Base-by-base conservation (phyloP, 2,888 invertebrate genomes). In the Ormyrus thymus region DNA sequence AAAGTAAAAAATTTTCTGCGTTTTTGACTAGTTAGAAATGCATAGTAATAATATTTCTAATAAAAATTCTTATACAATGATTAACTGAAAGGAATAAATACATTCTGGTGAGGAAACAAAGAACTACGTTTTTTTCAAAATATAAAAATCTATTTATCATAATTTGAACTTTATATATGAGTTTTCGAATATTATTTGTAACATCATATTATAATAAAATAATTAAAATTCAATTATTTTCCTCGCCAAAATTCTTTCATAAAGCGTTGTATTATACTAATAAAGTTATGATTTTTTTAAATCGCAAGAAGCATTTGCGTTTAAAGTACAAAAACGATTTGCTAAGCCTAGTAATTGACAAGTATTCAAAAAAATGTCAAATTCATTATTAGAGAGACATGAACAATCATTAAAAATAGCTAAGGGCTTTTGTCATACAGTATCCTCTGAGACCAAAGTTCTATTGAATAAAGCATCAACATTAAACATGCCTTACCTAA, bases 391-490 rank as follows among this genome's bases (percentile, higher is more conserved):
- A 76, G 64, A 75, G 56, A 76, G 71, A 66, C 71, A n/a, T 13
- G 65, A 64, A 48, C 56, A 61, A 79, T 43, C 9, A 79, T 13
- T 53, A 13, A 71, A 69, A 73, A 51, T 69, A 65, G 62, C 15
- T 73, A 13, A 80, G 43, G 53, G 58, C 48, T 73, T 50, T 68
- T 29, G 9, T 74, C 9, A 45, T 53, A 51, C 65, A 65, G 6
- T 43, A n/a, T 71, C 61, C 46, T 65, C 10, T 43, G n/a, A 74
- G 74, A 79, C 75, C 66, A 79, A 70, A 80, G 70, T 74, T 80
- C 65, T 58, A 77, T 73, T 29, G 29, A 29, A 29, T 10, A 62
- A 56, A 72, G 62, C 51, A 80, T 78, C 56, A 61, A 71, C 53
- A 64, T 69, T 75, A 71, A 73, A 74, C 69, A 53, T 71, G 70